Evolutionary conservation across 2,888 invertebrate genomes (phyloP), one percentile per base, ranked within the genome.

Genomic region (Lithophane semibrunnea): DNA sequence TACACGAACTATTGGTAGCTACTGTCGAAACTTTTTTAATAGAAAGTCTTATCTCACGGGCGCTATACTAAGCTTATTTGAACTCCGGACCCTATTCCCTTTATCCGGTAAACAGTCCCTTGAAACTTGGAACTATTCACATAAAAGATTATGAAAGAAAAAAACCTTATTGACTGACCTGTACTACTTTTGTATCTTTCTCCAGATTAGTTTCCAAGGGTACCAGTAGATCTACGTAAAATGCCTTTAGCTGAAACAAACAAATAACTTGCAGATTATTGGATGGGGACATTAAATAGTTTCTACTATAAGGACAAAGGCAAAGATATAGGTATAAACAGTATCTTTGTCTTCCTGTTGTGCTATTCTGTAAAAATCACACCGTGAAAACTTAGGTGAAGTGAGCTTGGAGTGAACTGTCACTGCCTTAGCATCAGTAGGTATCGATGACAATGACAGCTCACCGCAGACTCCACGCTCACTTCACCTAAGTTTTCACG

Each of bases 141-240:
- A 91, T 91, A 92, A 93, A 93, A 91, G 89, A 92, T 93, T 94
- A 93, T 93, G 90, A 91, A 92, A 90, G 85, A 79, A 70, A 88
- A 83, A 89, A 89, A 87, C 91, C 88, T 90, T 92, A 92, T 93
- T 91, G 90, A 95, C 97, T 97, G 96, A 98, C 98, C 97, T 98
- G 98, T 84, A 98, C 98, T 90, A 99, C 99, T 97, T 99, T 99
- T 83, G 99, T 99, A 95, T 99, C 99, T 95, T 99, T 99, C 95
- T 99, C 99, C 92, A 99, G 97, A 97, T 99, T 99, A 83, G 98
- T 98, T 97, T 99, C 99, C 95, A 99, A 97, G 89, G 99, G 99
- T 88, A 99, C 98, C 90, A 99, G 97, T 85, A 99, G 97, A 97
- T 99, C 99, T 83, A 99, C 99, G 96, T 99, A 99, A 95, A 99